Percentiles rank a stretch among this genome's conserved stretches.
These are phyloP conservation scores for Lonchura striata DNA, from an alignment of 2,113 vertebrate species.

Conservation along the genomic window DNA sequence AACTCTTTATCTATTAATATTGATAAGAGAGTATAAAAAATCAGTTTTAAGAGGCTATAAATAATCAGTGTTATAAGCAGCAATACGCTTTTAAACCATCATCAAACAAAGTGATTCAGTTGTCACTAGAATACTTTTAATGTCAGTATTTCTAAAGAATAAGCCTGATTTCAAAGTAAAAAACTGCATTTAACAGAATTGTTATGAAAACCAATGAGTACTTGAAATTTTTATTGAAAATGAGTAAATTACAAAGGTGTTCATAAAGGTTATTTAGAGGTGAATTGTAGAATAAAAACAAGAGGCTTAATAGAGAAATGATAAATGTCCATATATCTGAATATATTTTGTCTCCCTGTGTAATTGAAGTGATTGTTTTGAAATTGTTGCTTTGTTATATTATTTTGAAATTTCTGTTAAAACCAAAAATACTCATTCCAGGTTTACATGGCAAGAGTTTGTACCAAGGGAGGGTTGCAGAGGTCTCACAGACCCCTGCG, in stretches of 20 bases:
- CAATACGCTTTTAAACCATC: neutral
- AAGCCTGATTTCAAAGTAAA: neutral
- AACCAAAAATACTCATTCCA: neutral
- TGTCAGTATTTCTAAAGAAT: neutral
- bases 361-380: neutral
- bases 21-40: neutral
- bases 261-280: neutral
- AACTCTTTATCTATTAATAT: neutral
- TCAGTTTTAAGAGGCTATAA: neutral
- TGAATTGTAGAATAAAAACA: neutral
- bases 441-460: neutral
- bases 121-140: neutral
- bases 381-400: neutral
- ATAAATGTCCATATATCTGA: neutral
- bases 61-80: neutral
- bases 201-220: neutral
- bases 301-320: neutral
- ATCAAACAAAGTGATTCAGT: neutral
- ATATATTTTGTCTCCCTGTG: neutral
- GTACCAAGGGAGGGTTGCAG: fast-evolving
- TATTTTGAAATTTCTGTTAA: neutral
- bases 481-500: neutral
- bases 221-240: neutral
- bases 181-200: neutral
- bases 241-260: neutral